Percentiles rank a stretch among this genome's conserved stretches.
phyloP scores from a whole-genome alignment of 1,140 invertebrate species.

The Dendrolimus punctatus region DNA sequence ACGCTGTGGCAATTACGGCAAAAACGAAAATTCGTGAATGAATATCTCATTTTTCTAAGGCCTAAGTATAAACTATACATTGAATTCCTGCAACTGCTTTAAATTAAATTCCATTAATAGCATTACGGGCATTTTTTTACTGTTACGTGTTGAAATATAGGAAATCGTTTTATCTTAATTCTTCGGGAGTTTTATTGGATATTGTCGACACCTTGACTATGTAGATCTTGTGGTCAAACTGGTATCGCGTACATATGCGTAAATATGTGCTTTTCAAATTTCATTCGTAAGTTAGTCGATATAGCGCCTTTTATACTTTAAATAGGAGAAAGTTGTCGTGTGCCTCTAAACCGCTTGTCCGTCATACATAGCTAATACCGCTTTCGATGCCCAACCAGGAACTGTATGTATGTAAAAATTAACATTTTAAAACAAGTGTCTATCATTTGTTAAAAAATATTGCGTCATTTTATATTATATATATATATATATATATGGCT shows the following conservation, averaged over 20 bases:
- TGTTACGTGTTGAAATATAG: too few relatives aligned
- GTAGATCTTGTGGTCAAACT: constrained; percentile 21
- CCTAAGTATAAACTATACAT: constrained; percentile 1
- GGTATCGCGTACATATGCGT: constrained; percentile 15
- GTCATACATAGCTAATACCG: constrained; percentile 54
- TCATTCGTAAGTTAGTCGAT: constrained; percentile 35
- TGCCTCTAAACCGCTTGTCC: constrained; percentile 38
- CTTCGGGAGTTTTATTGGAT: not conserved
- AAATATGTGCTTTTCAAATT: constrained; percentile 32
- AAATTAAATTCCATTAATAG: too few relatives aligned
- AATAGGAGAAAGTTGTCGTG: constrained; percentile 56
- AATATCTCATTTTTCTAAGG: constrained; percentile 8
- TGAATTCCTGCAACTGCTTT: constrained; percentile 1
- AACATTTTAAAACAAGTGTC: not conserved
- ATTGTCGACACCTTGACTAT: constrained; percentile 18
- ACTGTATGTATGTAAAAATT: constrained; percentile 27
- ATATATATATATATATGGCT: too few relatives aligned
- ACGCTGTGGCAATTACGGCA: constrained; percentile 15
- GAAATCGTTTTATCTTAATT: constrained; percentile 8
- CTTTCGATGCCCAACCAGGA: constrained; percentile 59
- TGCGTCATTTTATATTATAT: too few relatives aligned
- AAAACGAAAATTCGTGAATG: constrained; percentile 21
- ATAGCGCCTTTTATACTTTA: constrained; percentile 59
- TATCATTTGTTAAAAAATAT: too few relatives aligned
- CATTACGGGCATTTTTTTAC: too few relatives aligned